Percentiles rank a stretch among this genome's conserved stretches.
phyloP scores from a whole-genome alignment of 2,797 vertebrate species.

The Amblyraja radiata region DNA sequence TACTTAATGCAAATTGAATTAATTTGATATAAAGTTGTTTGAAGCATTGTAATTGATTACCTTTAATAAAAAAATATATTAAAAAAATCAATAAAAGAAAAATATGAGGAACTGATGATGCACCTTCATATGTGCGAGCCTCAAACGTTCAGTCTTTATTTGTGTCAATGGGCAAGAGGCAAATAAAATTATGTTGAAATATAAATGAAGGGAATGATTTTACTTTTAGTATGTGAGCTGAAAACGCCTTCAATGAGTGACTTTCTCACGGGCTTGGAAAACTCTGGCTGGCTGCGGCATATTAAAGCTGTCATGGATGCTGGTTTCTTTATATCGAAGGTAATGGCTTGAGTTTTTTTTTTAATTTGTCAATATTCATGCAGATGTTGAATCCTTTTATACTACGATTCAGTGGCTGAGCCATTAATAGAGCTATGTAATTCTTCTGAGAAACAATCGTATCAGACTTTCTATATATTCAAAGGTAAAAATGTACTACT shows the following conservation, averaged over 20 bases:
- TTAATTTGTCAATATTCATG: not conserved
- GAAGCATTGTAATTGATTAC: too few relatives aligned
- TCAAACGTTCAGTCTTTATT: not conserved
- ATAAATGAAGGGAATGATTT: not conserved
- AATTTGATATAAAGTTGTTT: too few relatives aligned
- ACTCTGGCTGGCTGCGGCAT: conserved; percentile 69
- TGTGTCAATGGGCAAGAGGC: not conserved
- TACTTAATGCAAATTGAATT: too few relatives aligned
- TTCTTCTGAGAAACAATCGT: not conserved
- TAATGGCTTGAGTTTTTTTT: conserved; percentile 41
- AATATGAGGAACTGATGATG: not conserved
- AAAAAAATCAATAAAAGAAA: not conserved
- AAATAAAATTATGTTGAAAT: not conserved
- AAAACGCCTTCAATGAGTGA: conserved; percentile 70
- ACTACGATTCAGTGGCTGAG: not conserved
- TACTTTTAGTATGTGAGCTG: conserved; percentile 60
- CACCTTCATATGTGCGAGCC: not conserved
- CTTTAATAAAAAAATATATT: too few relatives aligned
- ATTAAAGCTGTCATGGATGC: conserved; percentile 74
- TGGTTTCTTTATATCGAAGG: conserved; percentile 66
- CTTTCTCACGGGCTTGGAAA: conserved; percentile 70
- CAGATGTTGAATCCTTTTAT: not conserved
- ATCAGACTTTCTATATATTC: not conserved
- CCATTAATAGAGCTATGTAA: too few relatives aligned
- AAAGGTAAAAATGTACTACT: not conserved